Base-by-base conservation (phyloP, 2,888 invertebrate genomes). In the Hypercompe scribonia region DNA sequence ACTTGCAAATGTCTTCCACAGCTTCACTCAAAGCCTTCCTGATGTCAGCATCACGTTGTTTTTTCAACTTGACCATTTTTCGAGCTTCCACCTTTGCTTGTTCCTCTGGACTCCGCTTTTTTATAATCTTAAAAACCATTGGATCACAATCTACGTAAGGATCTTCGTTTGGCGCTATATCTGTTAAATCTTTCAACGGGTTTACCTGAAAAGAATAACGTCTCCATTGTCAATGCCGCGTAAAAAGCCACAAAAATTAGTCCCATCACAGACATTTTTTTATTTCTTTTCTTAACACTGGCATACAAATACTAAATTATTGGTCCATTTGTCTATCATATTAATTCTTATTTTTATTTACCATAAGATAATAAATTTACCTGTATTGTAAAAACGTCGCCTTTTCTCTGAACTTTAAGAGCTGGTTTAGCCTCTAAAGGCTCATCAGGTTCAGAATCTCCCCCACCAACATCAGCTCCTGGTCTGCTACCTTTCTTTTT, bases 141-240 rank as follows among this genome's bases (percentile, higher is more conserved):
- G 97, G 97, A 76, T 97, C 96, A 86, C 97, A 97, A 72, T 97
- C 96, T 63, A 96, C 96, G 84, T 97, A 97, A 0, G 97, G 97
- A 87, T 97, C 96, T 82, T 97, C 97, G 78, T 96, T 96, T 1
- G 95, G 93, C 28, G 90, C 91, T 64, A 97, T 90, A 34, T 95
- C 94, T 1, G 94, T 93, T 0, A 97, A 92, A 82, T 97, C 96
- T 90, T 97, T 97, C 4, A 97, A 87, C 0, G 97, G 97, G 72
- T 97, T 96, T 86, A 97, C 96, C 84, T 95, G 82, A 28, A 87
- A 87, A 75, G 0, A 66, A 46, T 31, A 24, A 1, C 36, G n/a
- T 5, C 31, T 8, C 24, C 5, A 36, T n/a, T 36, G n/a, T 58
- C 61, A 61, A 61, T 18, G 5, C 3, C 2, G 15, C 15, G 61